Base-by-base conservation (phyloP, 2,888 invertebrate genomes). In the Mantis religiosa region DNA sequence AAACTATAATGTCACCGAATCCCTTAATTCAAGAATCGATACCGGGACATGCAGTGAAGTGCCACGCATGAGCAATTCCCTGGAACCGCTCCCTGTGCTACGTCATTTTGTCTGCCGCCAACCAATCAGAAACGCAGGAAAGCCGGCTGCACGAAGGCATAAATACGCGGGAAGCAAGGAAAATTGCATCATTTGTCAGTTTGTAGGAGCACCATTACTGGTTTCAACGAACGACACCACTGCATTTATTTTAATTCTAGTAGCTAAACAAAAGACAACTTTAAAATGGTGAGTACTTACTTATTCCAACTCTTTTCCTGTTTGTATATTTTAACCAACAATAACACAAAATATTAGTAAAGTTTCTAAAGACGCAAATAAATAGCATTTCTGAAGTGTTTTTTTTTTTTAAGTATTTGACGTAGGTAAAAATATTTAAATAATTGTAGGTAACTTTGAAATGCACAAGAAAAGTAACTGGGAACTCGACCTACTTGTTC, bases 181-280 rank as follows among this genome's bases (percentile, higher is more conserved):
- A 7, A 34, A 2, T 28, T 47, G 14, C 54, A 9, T n/a, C n/a
- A 82, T 34, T 87, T 20, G 87, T 87, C 87, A 34, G 87, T 89
- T 89, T 88, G 88, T 7, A 54, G 89, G 28, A 82, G 89, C 89
- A 81, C 25, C 89, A 47, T 89, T 83, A 88, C 88, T 3, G 20
- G 89, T 86, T 89, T 85, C 89, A 81, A 71, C 88, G 83, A 86
- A 89, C 89, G 28, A 83, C 88, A 71, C 0, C 8, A 1, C 34
- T 4, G n/a, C 54, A 28, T 71, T 81, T 86, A 27, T 27, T 84
- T 9, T 14, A 30, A 15, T 12, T 87, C 3, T 28, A 81, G 8
- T 34, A 82, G 9, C 27, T 30, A 34, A 7, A 28, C 12, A 27
- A 86, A 28, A 86, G 6, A 15, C 1, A n/a, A 28, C 20, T 0